Evolutionary conservation across 2,113 vertebrate genomes (phyloP).

Genomic region (Symphodus melops): DNA sequence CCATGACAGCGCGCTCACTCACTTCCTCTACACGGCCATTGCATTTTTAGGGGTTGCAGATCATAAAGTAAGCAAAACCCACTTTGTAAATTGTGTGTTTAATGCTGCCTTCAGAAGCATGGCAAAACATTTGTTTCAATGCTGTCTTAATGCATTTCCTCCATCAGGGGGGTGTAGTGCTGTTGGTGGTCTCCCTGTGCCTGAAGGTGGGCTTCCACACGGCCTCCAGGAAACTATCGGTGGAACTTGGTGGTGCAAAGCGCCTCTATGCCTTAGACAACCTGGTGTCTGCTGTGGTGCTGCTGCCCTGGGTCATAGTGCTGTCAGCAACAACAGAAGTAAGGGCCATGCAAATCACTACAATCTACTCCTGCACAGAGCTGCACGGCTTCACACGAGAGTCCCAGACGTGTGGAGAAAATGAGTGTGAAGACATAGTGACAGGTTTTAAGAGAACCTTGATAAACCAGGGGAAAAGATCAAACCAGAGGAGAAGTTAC

Average conservation of each 20-base stretch:
- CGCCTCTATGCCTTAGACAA: constrained; percentile 95
- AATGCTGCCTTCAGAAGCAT: neutral
- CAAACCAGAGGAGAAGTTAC: no score
- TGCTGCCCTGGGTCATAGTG: constrained; percentile 94
- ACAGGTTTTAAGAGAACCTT: no score
- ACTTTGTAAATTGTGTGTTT: neutral
- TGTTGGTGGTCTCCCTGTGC: constrained; percentile 91
- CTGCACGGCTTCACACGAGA: no score
- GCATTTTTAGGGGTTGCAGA: constrained; percentile 95
- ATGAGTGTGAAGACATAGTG: no score
- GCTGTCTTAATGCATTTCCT: constrained; percentile 18
- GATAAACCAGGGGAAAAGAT: no score
- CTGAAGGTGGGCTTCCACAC: constrained; percentile 96
- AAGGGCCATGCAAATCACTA: constrained; percentile 40
- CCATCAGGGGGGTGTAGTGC: constrained; percentile 92
- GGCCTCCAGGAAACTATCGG: constrained; percentile 91
- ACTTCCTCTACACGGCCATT: constrained; percentile 93
- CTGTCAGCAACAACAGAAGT: constrained; percentile 95
- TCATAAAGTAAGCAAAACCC: constrained; percentile 89
- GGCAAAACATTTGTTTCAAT: neutral
- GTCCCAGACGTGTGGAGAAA: no score
- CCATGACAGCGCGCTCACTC: constrained; percentile 97
- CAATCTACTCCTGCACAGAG: neutral
- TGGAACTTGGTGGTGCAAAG: constrained; percentile 94
- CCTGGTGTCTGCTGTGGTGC: constrained; percentile 88